Conservation (phyloP, 2,113 vertebrate genomes). For the Lathamus discolor region DNA sequence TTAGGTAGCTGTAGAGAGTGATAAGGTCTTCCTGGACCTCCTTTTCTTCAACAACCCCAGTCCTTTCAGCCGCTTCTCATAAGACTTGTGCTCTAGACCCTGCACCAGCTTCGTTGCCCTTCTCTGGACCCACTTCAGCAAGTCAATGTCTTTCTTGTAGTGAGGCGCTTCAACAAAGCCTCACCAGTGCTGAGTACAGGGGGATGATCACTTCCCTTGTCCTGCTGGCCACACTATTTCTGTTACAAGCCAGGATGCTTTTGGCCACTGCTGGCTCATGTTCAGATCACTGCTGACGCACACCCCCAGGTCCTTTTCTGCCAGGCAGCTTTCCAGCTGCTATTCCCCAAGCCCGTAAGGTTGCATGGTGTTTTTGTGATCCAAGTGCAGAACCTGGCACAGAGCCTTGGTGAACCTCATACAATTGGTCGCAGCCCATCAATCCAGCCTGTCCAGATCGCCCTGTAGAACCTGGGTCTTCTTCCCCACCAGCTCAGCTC, state of each 20-base stretch:
- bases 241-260: background rate
- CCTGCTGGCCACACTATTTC: background rate
- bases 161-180: background rate
- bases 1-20: background rate
- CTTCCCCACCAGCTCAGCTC: background rate
- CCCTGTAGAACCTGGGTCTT: background rate
- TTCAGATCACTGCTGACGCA: background rate
- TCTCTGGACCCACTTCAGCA: fast-evolving
- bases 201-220: background rate
- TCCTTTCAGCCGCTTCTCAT: background rate
- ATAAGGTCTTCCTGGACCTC: background rate
- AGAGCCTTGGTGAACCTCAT: background rate
- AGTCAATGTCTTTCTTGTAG: background rate
- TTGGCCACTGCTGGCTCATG: background rate
- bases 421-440: background rate
- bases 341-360: background rate
- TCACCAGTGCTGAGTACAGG: background rate
- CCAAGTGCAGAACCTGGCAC: background rate
- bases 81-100: background rate
- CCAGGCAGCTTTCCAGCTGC: background rate
- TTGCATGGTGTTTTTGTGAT: background rate
- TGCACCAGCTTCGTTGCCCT: background rate
- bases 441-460: background rate
- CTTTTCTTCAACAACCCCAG: background rate
- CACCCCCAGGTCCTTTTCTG: background rate